Evolutionary conservation across 2,113 vertebrate genomes (phyloP).

Genomic region (Ceyx melanurus): DNA sequence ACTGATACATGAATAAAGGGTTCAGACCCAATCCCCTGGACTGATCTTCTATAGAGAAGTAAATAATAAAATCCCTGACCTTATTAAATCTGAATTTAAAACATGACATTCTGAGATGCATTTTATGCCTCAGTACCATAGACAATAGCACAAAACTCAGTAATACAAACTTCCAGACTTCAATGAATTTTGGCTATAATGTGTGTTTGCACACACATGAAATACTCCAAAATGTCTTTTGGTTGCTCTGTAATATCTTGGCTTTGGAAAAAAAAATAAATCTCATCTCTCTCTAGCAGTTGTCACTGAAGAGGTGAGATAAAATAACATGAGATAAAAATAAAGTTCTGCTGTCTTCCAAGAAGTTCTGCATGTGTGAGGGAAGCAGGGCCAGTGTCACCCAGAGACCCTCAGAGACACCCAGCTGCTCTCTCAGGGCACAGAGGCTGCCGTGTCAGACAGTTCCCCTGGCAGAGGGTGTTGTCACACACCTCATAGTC

Average conservation of each 20-base stretch:
- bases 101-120: not conserved
- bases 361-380: not conserved
- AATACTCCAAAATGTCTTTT: not conserved
- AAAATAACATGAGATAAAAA: not conserved
- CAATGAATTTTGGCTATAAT: not conserved
- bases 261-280: not conserved
- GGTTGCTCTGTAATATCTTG: not conserved
- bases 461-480: not conserved
- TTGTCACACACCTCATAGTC: not conserved
- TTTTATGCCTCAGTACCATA: not conserved
- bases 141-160: not conserved
- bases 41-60: not conserved
- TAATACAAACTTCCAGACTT: not conserved
- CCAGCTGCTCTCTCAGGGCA: not conserved
- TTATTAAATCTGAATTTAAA: not conserved
- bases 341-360: not conserved
- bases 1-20: rapidly evolving
- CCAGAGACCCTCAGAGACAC: not conserved
- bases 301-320: not conserved
- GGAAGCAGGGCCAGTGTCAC: not conserved
- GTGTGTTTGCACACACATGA: not conserved
- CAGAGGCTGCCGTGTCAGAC: no score
- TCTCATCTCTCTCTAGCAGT: not conserved
- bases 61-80: not conserved
- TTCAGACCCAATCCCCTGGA: not conserved